Percentiles rank a stretch among this genome's conserved stretches.
Evolutionary conservation across 2,888 invertebrate species (phyloP).

Genomic region (Nudaria mundana): DNA sequence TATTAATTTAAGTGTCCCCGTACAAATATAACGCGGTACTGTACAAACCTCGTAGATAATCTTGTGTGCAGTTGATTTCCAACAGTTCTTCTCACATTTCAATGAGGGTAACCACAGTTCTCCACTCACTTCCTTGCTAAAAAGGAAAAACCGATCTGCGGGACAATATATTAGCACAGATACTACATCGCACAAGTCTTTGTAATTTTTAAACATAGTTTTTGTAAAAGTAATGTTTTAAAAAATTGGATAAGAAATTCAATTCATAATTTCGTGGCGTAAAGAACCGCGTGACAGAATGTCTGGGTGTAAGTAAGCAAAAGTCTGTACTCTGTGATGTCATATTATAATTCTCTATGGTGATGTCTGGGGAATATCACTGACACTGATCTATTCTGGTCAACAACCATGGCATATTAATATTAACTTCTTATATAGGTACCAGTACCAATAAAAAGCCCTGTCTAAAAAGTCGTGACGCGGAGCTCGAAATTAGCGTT

Average conservation of each 20-base stretch:
- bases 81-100: constrained; percentile 59
- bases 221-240: not conserved
- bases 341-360: not conserved
- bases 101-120: constrained; percentile 64
- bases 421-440: too few relatives aligned
- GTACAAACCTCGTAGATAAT: constrained; percentile 52
- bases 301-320: not conserved
- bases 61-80: constrained; percentile 61
- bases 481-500: too few relatives aligned
- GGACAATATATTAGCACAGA: constrained; percentile 62
- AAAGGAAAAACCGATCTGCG: constrained; percentile 48
- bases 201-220: constrained; percentile 60
- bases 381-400: too few relatives aligned
- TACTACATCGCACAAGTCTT: constrained; percentile 59
- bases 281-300: too few relatives aligned
- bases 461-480: too few relatives aligned
- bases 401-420: too few relatives aligned
- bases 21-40: too few relatives aligned
- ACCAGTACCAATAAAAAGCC: too few relatives aligned
- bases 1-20: too few relatives aligned
- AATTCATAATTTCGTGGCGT: not conserved
- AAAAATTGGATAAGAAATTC: not conserved
- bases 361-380: too few relatives aligned
- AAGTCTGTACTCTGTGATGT: not conserved
- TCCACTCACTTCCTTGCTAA: constrained; percentile 54